Evolutionary conservation across 2,113 vertebrate genomes (phyloP), one percentile per base, ranked within the genome.

Genomic region (Etheostoma cragini): DNA sequence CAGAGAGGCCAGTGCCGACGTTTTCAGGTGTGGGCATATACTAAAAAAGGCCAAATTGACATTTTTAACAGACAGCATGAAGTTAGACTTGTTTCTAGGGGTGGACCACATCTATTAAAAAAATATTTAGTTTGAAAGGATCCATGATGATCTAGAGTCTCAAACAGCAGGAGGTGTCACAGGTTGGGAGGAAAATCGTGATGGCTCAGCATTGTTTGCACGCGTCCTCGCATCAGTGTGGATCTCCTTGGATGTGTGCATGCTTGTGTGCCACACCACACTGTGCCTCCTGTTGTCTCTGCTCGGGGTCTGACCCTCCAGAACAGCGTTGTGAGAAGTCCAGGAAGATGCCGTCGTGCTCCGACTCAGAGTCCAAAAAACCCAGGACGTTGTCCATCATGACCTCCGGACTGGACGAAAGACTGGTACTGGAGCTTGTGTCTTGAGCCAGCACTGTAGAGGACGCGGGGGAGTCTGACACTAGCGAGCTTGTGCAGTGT

Each of bases 271-370:
- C 90, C 85, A 90, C 2, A 71, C 79, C 49, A 88, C 80, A 47
- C 96, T 97, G 87, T 97, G 96, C 79, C 94, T 93, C 71, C 85
- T 94, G 45, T 95, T 91, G 0, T 95, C 87, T 58, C 89, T 89
- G 30, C 92, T 95, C 63, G 95, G 93, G 0, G 76, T 85, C 0
- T 0, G 96, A 91, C 0, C 91, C 78, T 33, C 83, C 92, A 0
- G 96, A 87, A 0, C 92, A 92, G 24, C 81, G 92, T 5, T 84
- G 88, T 19, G 95, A 90, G 81, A 99, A 99, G 94, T 98, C 95
- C 72, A 99, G 96, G 92, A 98, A 98, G 89, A 99, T 98, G 5
- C 97, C 97, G 57, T 97, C 97, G 0, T 93, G 93, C 75, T 98
- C 97, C 0, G 95, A 91, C 70, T 97, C 97, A 0, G 96, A 98